Base-by-base conservation (phyloP, 1,140 invertebrate genomes). In the Episyrphus balteatus region DNA sequence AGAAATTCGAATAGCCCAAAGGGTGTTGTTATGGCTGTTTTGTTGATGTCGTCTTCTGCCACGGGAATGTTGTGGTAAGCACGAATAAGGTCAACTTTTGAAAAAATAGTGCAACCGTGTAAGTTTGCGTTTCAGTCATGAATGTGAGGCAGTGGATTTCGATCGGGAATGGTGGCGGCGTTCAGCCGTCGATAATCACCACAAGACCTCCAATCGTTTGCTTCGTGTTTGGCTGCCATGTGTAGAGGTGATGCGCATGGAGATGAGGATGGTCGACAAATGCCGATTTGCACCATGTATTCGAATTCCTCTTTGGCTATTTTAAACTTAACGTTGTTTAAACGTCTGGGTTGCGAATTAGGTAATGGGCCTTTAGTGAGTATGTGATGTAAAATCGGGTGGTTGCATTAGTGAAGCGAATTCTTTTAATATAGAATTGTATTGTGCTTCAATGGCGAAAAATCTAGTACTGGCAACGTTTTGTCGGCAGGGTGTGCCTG, bases 151-250 rank as follows among this genome's bases (percentile, higher is more conserved):
- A 74, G 21, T 2, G 69, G 69, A 48, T 72, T 74, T 3, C 54
- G 26, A 46, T 76, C 71, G 1, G 60, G 55, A 9, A 58, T 37
- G 0, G 61, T 68, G 1, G 43, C 17, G 0, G 54, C 44, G 52
- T 78, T 79, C 0, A 78, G 55, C 2, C 38, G 32, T 5, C 71
- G 51, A 48, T 74, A 78, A 48, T 77, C 73, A 0, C 71, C 70
- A 47, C 68, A 72, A 1, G 68, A 62, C 15, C 73, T 48, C 58
- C 61, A 72, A 7, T 51, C 50, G n/a, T n/a, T n/a, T 5, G 63
- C 61, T 49, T 58, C 52, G 26, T 60, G 58, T 48, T 77, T 76
- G 3, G 59, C 58, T 1, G 65, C 65, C 37, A 73, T 51, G 36
- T 70, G 60, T 14, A 71, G 42, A 14, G 70, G 65, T 13, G 53